Conservation (phyloP, 2,113 vertebrate species). For the chimpanzee (Pan troglodytes) region NHGRI_mPanTro3-v2.1_pri NC_072421.2:37422001-37422500, state of each 20-base stretch:
- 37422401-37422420: not conserved
- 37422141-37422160: not conserved
- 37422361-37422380: not conserved
- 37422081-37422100: not conserved
- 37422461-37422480: not conserved
- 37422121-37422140: not conserved
- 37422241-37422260: not conserved
- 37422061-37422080: not conserved
- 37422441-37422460: not conserved
- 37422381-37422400: not conserved
- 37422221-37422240: not conserved
- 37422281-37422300: not conserved
- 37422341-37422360: not conserved
- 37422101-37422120: not conserved
- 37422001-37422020: not conserved
- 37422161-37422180: not conserved
- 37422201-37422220: not conserved
- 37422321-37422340: not conserved
- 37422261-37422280: not conserved
- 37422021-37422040: not conserved
- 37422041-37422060: not conserved
- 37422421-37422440: not conserved
- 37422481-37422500: not conserved
- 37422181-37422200: not conserved
- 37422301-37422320: not conserved